phyloP scores from a whole-genome alignment of 2,797 vertebrate genomes.

The Myripristis jacobus region DNA sequence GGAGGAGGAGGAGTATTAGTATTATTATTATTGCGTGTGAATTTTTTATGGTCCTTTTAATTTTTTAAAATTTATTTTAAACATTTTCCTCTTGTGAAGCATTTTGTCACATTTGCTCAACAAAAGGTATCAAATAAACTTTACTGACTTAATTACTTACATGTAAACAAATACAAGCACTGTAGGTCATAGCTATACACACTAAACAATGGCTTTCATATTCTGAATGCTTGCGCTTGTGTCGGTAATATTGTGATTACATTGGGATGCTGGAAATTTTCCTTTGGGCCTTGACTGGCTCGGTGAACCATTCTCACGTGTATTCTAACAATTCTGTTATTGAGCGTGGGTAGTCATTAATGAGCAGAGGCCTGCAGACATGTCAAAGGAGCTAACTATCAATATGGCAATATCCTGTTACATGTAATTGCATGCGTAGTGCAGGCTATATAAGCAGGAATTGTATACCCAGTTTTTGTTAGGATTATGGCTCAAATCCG shows the following conservation, averaged over 20 bases:
- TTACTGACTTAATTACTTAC: too few relatives aligned
- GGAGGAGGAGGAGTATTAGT: too few relatives aligned
- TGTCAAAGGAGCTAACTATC: conserved; percentile 49
- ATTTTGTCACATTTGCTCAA: too few relatives aligned
- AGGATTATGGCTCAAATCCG: conserved; percentile 11
- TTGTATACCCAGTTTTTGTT: not conserved
- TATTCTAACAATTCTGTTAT: conserved; percentile 46
- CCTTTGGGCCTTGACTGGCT: too few relatives aligned
- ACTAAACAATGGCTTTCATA: conserved; percentile 52
- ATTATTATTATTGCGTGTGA: too few relatives aligned
- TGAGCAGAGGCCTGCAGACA: conserved; percentile 39
- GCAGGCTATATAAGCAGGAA: not conserved
- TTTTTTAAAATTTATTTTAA: too few relatives aligned
- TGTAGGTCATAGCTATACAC: too few relatives aligned
- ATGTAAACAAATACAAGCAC: conserved; percentile 36
- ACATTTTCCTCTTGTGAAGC: too few relatives aligned
- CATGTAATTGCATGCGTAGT: conserved; percentile 9
- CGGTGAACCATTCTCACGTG: conserved; percentile 59
- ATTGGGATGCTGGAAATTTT: conserved; percentile 64
- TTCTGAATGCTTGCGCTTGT: conserved; percentile 65
- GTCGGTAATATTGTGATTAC: conserved; percentile 74
- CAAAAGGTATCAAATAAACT: too few relatives aligned
- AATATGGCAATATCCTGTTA: not conserved
- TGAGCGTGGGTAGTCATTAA: conserved; percentile 49
- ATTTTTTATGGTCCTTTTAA: too few relatives aligned